These are phyloP conservation scores for Ditylenchus dipsaci DNA, from an alignment of 1,140 invertebrate genomes.

Conservation along the genomic window DNA sequence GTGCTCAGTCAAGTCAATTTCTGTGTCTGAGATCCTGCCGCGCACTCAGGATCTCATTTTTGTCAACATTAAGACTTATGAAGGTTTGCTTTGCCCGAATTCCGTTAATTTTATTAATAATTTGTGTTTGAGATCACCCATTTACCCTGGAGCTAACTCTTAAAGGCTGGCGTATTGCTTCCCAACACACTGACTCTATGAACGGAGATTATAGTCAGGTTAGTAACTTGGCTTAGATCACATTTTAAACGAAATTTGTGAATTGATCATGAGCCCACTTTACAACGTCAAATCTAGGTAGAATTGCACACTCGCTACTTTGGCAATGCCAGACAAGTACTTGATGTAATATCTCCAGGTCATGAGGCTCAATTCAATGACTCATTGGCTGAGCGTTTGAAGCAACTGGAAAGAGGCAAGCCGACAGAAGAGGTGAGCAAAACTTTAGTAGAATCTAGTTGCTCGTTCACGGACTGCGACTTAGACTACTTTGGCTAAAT, in stretches of 20 bases:
- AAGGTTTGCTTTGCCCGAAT: conserved; percentile 30
- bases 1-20: conserved; percentile 39
- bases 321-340: conserved; percentile 45
- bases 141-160: conserved; percentile 56
- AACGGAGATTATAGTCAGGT: conserved; percentile 54
- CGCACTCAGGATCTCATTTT: conserved; percentile 55
- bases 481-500: too few species aligned
- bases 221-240: not conserved
- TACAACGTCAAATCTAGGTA: conserved; percentile 42
- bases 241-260: conserved; percentile 25
- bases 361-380: conserved; percentile 46
- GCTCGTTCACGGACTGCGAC: too few species aligned
- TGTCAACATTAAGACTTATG: conserved; percentile 54
- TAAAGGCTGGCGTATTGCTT: conserved; percentile 56
- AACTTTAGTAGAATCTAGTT: too few species aligned
- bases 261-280: too few species aligned
- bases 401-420: conserved; percentile 29
- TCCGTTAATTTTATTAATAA: too few species aligned
- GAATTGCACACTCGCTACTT: conserved; percentile 53
- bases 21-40: conserved; percentile 54
- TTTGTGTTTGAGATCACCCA: conserved; percentile 36
- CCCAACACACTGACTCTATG: conserved; percentile 51
- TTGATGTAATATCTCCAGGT: conserved; percentile 32
- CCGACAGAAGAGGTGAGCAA: conserved; percentile 31
- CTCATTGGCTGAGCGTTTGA: conserved; percentile 39